Conservation (phyloP, 2,888 invertebrate genomes). For the Drosophila monieri region DNA sequence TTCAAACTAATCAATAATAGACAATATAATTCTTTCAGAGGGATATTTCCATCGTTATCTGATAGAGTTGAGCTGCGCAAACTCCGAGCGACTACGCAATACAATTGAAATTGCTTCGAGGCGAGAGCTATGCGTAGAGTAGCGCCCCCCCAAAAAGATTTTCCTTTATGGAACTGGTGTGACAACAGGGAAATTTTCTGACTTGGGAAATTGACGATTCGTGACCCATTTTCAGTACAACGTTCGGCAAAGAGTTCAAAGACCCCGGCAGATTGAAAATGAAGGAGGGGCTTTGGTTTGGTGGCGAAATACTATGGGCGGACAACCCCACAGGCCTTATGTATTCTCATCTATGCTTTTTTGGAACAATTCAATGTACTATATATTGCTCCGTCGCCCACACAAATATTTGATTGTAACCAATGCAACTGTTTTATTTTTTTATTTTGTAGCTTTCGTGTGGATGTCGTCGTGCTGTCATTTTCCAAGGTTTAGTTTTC, state of each 20-base stretch:
- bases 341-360: slow-evolving; percentile 58
- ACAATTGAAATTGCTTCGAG: slow-evolving; percentile 69
- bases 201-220: slow-evolving; percentile 55
- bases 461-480: slow-evolving; percentile 67
- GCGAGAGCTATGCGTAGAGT: slow-evolving; percentile 27
- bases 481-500: slow-evolving; percentile 29
- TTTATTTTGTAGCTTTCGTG: slow-evolving; percentile 46
- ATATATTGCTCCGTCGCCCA: slow-evolving; percentile 3
- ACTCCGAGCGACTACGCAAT: slow-evolving; percentile 76
- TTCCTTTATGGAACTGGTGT: slow-evolving; percentile 12
- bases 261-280: slow-evolving; percentile 63
- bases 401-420: slow-evolving; percentile 13
- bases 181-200: slow-evolving; percentile 56
- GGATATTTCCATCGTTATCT: slow-evolving; percentile 55
- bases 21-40: background rate
- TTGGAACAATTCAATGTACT: slow-evolving; percentile 60
- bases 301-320: slow-evolving; percentile 12
- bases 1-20: background rate
- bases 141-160: slow-evolving; percentile 40
- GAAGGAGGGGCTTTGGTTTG: slow-evolving; percentile 4
- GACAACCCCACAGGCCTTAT: slow-evolving; percentile 67
- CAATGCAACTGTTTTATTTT: slow-evolving; percentile 76
- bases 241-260: slow-evolving; percentile 79
- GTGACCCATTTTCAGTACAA: slow-evolving; percentile 81
- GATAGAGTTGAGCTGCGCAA: slow-evolving; percentile 60